phyloP scores from a whole-genome alignment of 2,113 vertebrate species.

The Stigmatopora argus region DNA sequence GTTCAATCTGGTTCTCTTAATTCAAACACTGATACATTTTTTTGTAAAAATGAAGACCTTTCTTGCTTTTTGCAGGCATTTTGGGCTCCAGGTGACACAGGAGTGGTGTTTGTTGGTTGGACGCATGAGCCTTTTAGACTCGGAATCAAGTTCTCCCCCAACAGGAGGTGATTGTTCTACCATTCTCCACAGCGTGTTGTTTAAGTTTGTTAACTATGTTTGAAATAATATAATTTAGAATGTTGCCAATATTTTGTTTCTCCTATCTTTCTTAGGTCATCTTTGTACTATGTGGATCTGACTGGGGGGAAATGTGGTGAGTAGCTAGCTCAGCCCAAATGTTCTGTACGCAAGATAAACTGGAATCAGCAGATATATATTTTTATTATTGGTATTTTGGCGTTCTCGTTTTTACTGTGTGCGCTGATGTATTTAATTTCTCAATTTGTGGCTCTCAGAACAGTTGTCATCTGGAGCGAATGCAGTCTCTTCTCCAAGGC shows the following conservation, averaged over 20 bases:
- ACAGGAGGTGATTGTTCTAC: constrained; percentile 77
- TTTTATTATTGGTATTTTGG: background rate
- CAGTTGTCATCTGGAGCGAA: constrained; percentile 74
- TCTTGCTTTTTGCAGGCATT: constrained; percentile 75
- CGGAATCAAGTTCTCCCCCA: constrained; percentile 81
- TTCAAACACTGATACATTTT: background rate
- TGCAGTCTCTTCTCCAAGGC: constrained; percentile 80
- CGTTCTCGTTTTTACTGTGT: background rate
- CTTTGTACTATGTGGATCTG: constrained; percentile 86
- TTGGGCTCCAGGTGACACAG: constrained; percentile 84
- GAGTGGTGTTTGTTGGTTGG: constrained; percentile 91
- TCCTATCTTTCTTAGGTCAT: constrained; percentile 70
- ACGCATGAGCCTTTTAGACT: constrained; percentile 85
- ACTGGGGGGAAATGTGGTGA: constrained; percentile 80
- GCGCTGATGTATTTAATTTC: constrained; percentile 6
- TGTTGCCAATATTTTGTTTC: background rate
- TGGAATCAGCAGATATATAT: background rate
- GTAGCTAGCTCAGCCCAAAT: background rate
- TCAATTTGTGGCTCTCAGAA: constrained; percentile 64
- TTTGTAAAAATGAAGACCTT: background rate
- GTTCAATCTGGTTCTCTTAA: no score
- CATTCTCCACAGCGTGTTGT: background rate
- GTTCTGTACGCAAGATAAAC: background rate
- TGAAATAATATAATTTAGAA: background rate
- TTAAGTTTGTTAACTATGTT: background rate